Percentiles rank a stretch among this genome's conserved stretches.
phyloP scores from a whole-genome alignment of 2,113 vertebrate genomes.

The Silurus asotus region DNA sequence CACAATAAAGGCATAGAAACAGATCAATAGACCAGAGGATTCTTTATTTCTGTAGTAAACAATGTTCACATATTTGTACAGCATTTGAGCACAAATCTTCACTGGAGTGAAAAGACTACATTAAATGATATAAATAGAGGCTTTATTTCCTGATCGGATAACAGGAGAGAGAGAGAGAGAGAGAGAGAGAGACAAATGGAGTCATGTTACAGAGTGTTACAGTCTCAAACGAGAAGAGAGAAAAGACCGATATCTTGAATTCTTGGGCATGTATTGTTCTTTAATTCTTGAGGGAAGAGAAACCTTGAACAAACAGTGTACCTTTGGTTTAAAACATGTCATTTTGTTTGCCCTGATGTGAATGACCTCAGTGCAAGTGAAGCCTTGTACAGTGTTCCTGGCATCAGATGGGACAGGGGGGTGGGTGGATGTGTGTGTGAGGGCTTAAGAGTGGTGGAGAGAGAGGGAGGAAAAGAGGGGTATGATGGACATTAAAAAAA shows the following conservation, averaged over 20 bases:
- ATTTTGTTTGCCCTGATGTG: slow-evolving; percentile 38
- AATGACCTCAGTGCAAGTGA: slow-evolving; percentile 47
- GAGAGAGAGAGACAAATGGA: not conserved
- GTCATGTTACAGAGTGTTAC: not conserved
- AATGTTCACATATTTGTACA: slow-evolving; percentile 32
- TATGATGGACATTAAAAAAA: not conserved
- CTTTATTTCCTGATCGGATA: slow-evolving; percentile 16
- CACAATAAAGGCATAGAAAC: not conserved
- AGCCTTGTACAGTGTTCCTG: slow-evolving; percentile 21
- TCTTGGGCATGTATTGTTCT: not conserved
- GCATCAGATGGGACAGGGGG: not conserved
- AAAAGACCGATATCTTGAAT: not conserved
- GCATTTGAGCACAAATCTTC: slow-evolving; percentile 29
- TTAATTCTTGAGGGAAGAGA: not conserved
- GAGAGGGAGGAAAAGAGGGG: not conserved
- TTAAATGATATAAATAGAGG: slow-evolving; percentile 14
- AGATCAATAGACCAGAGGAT: not conserved
- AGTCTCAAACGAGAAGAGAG: not conserved
- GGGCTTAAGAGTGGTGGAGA: too few species aligned
- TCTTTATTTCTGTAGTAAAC: slow-evolving; percentile 59
- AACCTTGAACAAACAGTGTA: not conserved
- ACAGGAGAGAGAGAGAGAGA: not conserved
- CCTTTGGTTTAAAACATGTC: slow-evolving; percentile 35
- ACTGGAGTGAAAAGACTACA: slow-evolving; percentile 20
- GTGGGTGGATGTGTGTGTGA: not conserved